Conservation (phyloP, 2,888 invertebrate species). For the Pterostichus madidus region DNA sequence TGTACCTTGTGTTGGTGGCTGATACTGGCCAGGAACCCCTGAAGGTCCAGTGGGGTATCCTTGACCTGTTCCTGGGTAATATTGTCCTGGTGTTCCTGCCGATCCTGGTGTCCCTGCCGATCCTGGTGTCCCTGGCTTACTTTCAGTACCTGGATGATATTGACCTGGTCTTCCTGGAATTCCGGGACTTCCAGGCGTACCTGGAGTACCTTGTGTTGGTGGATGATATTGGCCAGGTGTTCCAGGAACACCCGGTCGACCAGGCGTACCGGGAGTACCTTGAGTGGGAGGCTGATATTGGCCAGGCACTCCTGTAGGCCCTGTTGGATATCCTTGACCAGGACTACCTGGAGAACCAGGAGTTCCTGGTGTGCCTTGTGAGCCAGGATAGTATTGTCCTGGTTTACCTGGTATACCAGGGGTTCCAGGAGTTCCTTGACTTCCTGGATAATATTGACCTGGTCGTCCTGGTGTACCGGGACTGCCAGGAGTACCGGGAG, state of each 20-base stretch:
- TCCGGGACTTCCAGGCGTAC: constrained; percentile 38
- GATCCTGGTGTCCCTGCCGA: constrained; percentile 53
- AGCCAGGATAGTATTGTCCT: constrained; percentile 67
- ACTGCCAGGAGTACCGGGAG: constrained; percentile 72
- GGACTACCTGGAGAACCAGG: constrained; percentile 68
- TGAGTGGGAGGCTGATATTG: constrained; percentile 74
- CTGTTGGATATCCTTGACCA: constrained; percentile 71
- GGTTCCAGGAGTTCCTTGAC: constrained; percentile 19
- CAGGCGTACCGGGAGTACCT: constrained; percentile 67
- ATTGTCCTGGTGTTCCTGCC: constrained; percentile 70
- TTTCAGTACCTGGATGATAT: constrained; percentile 67
- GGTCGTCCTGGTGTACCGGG: constrained; percentile 71
- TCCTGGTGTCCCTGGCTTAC: constrained; percentile 53
- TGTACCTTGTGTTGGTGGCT: constrained; percentile 49
- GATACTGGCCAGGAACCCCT: constrained; percentile 68
- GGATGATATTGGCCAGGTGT: constrained; percentile 73
- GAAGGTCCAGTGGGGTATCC: constrained; percentile 74
- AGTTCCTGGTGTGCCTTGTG: constrained; percentile 67
- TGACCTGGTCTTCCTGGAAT: constrained; percentile 70
- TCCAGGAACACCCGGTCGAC: constrained; percentile 69
- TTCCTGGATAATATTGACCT: constrained; percentile 68
- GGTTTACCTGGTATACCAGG: constrained; percentile 68
- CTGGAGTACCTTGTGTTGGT: constrained; percentile 67
- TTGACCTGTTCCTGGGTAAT: constrained; percentile 69
- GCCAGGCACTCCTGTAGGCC: constrained; percentile 71